phyloP scores from a whole-genome alignment of 1,140 invertebrate species.

The Nephotettix cincticeps region DNA sequence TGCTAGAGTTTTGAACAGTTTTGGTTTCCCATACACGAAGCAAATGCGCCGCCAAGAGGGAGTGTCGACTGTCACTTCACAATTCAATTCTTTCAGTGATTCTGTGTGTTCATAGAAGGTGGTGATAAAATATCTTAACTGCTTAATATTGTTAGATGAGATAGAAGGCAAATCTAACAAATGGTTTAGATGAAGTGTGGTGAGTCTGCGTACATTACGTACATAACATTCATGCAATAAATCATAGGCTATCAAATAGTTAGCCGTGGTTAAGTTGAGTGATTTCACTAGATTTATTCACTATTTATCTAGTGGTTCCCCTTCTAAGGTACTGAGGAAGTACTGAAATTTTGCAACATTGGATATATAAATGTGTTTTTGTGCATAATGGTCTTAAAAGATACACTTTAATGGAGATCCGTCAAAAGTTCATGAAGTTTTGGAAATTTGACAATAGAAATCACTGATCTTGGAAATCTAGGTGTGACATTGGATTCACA shows the following conservation, averaged over 20 bases:
- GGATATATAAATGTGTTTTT: neutral
- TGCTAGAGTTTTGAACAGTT: neutral
- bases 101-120: neutral
- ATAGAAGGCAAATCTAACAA: neutral
- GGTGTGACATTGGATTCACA: too few species aligned
- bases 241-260: neutral
- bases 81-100: neutral
- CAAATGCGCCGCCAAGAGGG: neutral
- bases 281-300: neutral
- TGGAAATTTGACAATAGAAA: too few species aligned
- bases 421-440: too few species aligned
- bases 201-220: too few species aligned
- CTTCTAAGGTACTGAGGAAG: neutral
- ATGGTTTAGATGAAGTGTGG: neutral
- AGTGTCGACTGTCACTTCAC: neutral
- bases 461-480: too few species aligned
- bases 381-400: neutral
- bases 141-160: neutral
- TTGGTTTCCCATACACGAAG: neutral
- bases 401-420: neutral
- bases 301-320: too few species aligned
- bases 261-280: neutral
- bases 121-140: neutral
- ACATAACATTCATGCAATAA: too few species aligned
- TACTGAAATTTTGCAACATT: neutral